Base-by-base conservation (phyloP, 2,113 vertebrate species). In the Catharus minimus region DNA sequence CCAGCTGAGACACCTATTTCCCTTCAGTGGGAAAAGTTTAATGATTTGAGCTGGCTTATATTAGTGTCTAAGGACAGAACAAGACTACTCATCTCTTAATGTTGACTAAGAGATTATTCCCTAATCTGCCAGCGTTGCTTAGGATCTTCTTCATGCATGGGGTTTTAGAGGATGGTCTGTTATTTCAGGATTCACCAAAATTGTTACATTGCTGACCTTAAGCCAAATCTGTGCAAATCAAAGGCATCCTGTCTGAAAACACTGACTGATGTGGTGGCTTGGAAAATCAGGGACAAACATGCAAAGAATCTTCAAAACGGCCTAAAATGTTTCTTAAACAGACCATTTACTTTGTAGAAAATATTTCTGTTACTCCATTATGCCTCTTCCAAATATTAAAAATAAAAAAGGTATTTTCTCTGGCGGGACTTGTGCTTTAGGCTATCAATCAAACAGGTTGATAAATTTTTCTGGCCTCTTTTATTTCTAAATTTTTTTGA, bases 401-500 rank as follows among this genome's bases (percentile, higher is more conserved):
- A 69, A 50, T 30, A 61, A 44, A 39, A 28, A 57, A n/a, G 41
- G 6, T 92, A 46, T 94, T 94, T 96, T 94, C 58, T 80, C 88
- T 96, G 95, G 94, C 94, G 85, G 46, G 32, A 67, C n/a, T 44
- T 67, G 52, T 66, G 55, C 49, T 84, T 80, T 80, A 90, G 82
- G 50, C 73, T 87, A 20, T 62, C 75, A 87, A 90, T 92, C 82
- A 94, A 93, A 92, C 64, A 82, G 76, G 87, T 92, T 91, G 46
- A 78, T 87, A 78, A 12, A 62, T 90, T 86, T 79, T 82, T 92
- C 58, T 90, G 77, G 13, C 15, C 13, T 76, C 36, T 43, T 62
- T 57, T 55, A 58, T 88, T 52, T 39, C 38, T 62, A 32, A 30
- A 11, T 22, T 86, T 79, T 46, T 88, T 84, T 80, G 5, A 74